Conservation (phyloP, 2,888 invertebrate species). For the Lucinisca nassula region DNA sequence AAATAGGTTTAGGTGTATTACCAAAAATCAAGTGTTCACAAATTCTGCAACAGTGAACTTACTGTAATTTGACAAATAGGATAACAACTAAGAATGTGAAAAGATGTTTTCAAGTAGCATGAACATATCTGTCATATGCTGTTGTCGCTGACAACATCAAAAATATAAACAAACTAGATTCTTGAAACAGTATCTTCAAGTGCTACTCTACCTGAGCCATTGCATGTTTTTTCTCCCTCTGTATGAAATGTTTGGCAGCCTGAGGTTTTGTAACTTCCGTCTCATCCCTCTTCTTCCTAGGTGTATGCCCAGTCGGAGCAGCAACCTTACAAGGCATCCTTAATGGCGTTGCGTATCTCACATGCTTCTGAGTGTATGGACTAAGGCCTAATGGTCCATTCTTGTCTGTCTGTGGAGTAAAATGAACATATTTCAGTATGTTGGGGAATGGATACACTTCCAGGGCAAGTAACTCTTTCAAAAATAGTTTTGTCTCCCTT, state of each 20-base stretch:
- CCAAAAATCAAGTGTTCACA: too few species aligned
- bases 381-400: constrained; percentile 38
- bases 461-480: too few species aligned
- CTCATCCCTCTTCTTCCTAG: constrained; percentile 44
- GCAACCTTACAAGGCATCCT: constrained; percentile 55
- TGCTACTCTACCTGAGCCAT: constrained; percentile 81
- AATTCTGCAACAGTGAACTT: too few species aligned
- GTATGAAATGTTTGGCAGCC: constrained; percentile 80
- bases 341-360: constrained; percentile 46
- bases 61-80: too few species aligned
- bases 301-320: constrained; percentile 63
- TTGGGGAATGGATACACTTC: too few species aligned
- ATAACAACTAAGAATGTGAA: too few species aligned
- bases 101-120: too few species aligned
- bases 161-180: neutral
- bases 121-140: too few species aligned
- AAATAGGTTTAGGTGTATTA: too few species aligned
- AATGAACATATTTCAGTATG: too few species aligned
- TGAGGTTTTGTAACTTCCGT: constrained; percentile 56
- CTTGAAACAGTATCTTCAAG: neutral
- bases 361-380: constrained; percentile 48
- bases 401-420: constrained; percentile 52
- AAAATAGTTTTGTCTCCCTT: too few species aligned
- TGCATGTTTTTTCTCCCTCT: constrained; percentile 77
- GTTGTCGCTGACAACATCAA: too few species aligned